phyloP scores from a whole-genome alignment of 2,888 invertebrate genomes.

The Metopia argyrocephala region DNA sequence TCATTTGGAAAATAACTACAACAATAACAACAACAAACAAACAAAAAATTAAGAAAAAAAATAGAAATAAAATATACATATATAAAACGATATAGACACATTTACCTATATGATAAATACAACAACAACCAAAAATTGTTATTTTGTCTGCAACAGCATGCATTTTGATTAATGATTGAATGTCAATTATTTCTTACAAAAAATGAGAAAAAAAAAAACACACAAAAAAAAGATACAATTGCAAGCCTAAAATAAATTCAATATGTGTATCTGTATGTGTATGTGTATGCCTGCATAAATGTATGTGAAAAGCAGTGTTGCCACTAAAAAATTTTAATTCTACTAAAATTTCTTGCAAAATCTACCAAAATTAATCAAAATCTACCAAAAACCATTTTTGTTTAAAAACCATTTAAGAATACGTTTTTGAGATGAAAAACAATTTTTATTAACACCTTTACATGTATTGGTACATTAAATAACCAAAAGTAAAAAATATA shows the following conservation, averaged over 20 bases:
- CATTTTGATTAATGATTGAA: constrained; percentile 79
- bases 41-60: constrained; percentile 30
- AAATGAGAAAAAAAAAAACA: not conserved
- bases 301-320: not conserved
- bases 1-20: constrained; percentile 37
- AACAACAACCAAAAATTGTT: constrained; percentile 61
- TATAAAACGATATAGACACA: constrained; percentile 41
- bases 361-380: too few relatives aligned
- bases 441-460: too few relatives aligned
- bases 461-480: too few relatives aligned
- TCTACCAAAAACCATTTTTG: too few relatives aligned
- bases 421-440: too few relatives aligned
- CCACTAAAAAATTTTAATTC: too few relatives aligned
- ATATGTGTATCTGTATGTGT: constrained; percentile 20
- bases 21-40: constrained; percentile 5
- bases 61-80: constrained; percentile 48
- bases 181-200: constrained; percentile 76
- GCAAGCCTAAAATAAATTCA: constrained; percentile 56
- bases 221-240: constrained; percentile 68
- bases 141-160: constrained; percentile 69
- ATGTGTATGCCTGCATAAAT: not conserved
- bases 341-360: too few relatives aligned
- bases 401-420: too few relatives aligned
- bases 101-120: constrained; percentile 53
- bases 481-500: too few relatives aligned